Conservation (phyloP, 1,140 invertebrate species). For the Caenorhabditis latens region DNA sequence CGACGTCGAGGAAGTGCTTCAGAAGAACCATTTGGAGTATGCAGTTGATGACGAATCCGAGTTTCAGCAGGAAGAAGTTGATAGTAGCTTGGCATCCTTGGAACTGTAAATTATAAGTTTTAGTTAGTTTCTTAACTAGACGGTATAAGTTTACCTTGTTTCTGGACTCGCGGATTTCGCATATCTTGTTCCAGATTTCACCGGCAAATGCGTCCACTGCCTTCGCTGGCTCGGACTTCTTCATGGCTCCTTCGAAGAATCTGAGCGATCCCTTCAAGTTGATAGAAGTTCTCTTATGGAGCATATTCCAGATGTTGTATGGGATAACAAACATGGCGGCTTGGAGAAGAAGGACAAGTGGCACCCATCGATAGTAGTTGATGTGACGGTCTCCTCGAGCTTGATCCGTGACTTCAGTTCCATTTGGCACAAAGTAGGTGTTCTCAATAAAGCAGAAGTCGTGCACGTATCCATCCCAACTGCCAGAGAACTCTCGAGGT, state of each 20-base stretch:
- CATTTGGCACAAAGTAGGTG: constrained; percentile 67
- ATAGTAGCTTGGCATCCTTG: constrained; percentile 60
- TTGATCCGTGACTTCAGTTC: constrained; percentile 14
- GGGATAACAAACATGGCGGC: constrained; percentile 63
- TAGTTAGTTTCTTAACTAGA: not conserved
- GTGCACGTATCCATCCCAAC: constrained; percentile 68
- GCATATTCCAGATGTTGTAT: constrained; percentile 64
- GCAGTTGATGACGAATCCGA: constrained; percentile 65
- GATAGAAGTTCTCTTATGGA: constrained; percentile 69
- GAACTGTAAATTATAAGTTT: not conserved
- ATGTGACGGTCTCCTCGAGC: constrained; percentile 44
- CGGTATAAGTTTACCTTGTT: constrained; percentile 22
- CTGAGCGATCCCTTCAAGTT: constrained; percentile 62
- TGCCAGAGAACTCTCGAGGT: constrained; percentile 78
- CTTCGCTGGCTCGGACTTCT: constrained; percentile 14
- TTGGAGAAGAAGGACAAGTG: constrained; percentile 63
- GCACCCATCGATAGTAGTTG: constrained; percentile 65
- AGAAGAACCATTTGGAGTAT: constrained; percentile 65
- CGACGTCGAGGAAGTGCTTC: constrained; percentile 61
- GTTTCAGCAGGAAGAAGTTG: constrained; percentile 66
- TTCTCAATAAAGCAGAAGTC: constrained; percentile 69
- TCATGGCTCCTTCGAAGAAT: constrained; percentile 64
- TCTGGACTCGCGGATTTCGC: constrained; percentile 31
- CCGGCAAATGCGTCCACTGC: constrained; percentile 5
- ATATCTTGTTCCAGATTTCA: constrained; percentile 46